Evolutionary conservation across 2,797 vertebrate genomes (phyloP).

Genomic region (Tamandua tetradactyla): DNA sequence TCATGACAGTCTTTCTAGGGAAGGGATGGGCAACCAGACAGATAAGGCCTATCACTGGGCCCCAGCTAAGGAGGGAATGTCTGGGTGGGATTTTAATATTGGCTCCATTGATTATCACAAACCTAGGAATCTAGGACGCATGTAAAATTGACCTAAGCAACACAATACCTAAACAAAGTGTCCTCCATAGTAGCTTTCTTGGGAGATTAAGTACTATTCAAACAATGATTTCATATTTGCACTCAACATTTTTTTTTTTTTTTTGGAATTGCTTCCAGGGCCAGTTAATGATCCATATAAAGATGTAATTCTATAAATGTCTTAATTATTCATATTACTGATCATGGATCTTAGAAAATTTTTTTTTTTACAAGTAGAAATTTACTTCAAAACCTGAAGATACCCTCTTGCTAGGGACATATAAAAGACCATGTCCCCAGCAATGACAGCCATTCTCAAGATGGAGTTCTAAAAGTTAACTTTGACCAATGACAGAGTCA

Average conservation of each 20-base stretch:
- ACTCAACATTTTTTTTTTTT: background rate
- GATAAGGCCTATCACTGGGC: background rate
- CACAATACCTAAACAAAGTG: background rate
- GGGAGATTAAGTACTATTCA: background rate
- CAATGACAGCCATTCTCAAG: background rate
- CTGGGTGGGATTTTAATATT: background rate
- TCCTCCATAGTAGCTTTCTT: background rate
- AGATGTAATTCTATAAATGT: constrained; percentile 1
- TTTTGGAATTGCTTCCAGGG: background rate
- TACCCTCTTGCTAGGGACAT: background rate
- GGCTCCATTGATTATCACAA: background rate
- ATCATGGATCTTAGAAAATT: constrained; percentile 3
- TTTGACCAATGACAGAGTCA: constrained; percentile 25
- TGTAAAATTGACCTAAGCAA: background rate
- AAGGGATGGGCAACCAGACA: background rate
- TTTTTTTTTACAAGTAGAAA: constrained; percentile 33
- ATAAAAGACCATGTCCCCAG: background rate
- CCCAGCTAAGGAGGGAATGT: background rate
- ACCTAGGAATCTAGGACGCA: background rate
- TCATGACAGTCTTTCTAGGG: background rate
- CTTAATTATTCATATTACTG: background rate
- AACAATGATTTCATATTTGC: background rate
- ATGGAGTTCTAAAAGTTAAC: constrained; percentile 5
- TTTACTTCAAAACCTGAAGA: constrained; percentile 6
- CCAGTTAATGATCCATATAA: background rate